Evolutionary conservation across 2,113 vertebrate species (phyloP), one percentile per base, ranked within the genome.

Genomic region (Ptychochromis oligacanthus): DNA sequence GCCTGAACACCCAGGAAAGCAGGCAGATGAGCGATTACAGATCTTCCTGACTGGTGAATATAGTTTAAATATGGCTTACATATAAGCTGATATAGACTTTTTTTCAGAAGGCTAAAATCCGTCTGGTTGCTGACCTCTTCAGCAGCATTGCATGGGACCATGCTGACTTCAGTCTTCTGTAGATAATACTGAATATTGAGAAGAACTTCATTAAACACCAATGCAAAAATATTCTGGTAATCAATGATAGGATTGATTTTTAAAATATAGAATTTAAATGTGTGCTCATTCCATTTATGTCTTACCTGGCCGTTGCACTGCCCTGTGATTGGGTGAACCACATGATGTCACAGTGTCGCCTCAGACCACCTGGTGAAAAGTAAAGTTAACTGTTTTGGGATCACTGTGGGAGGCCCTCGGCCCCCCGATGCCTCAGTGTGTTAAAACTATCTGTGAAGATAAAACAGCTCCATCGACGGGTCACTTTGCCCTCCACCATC

Each of bases 401-500:
- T 3, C 62, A 1, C 10, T 31, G 65, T 31, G 43, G 43, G 43
- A 52, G 65, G 10, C 0, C 65, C 24, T 20, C 24, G 1, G 65
- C 43, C 43, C 24, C 43, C 43, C 1, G 2, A 2, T 28, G 43
- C 13, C 65, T 70, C 17, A 52, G 43, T 72, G 43, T 20, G 65
- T 52, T 52, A 52, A 72, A 52, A 24, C 46, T 72, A 72, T 52
- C 65, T 72, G 65, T 20, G 65, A 31, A 31, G 65, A 72, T 72
- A 49, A 70, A 28, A 49, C 15, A 2, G 15, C 24, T 49, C 1
- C 40, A 49, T 12, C 6, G 15, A 49, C 8, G 6, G 64, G 64
- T 70, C 40, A 70, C 24, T 18, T 70, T 18, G 64, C 28, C 24
- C 64, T 70, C 40, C 40, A 11, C 22, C 64, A 70, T 70, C 2